Base-by-base conservation (phyloP, 2,797 vertebrate genomes). In the Lepus townsendii region DNA sequence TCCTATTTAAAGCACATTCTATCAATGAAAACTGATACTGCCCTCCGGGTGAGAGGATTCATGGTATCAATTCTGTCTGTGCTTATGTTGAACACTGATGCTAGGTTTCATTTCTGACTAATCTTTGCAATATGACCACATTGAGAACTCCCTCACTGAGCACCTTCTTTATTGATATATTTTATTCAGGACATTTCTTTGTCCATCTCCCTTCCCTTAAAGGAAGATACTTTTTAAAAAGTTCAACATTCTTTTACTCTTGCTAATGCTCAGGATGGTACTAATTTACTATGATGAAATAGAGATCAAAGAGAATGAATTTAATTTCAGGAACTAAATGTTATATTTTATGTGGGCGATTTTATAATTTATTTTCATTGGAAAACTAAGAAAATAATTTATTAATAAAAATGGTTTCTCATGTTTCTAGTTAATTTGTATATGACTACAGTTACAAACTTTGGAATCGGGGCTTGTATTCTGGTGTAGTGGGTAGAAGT, bases 311-410 rank as follows among this genome's bases (percentile, higher is more conserved):
- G 0, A 7, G 0, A 92, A 38, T 78, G 17, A 79, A 22, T 88
- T 76, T 52, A 62, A 72, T 91, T 88, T 91, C 54, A 79, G 79
- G n/a, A 76, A 92, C 91, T 93, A 83, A 83, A 90, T 88, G 57
- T 63, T 69, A 16, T 12, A 3, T 27, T 52, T 16, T 24, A 60
- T 30, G 2, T 26, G 4, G 1, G 5, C 12, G 10, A 90, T 65
- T 47, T 88, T 76, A 42, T 3, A 62, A 72, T 83, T 88, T 42
- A 26, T 62, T 80, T 94, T 73, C 3, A 75, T 73, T 78, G 90
- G 35, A 20, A 77, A 71, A 50, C 32, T 22, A 75, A 90, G 30
- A 76, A 68, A 91, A 76, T 32, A 62, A 3, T 30, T 4, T 35
- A 60, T 91, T 54, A 89, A 47, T n/a, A 54, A 27, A 79, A 78